A percentile compares a stretch with the other conserved stretches of the same genome.
Evolutionary conservation across 2,888 invertebrate species (phyloP).

Genomic region (Protonemura montana): DNA sequence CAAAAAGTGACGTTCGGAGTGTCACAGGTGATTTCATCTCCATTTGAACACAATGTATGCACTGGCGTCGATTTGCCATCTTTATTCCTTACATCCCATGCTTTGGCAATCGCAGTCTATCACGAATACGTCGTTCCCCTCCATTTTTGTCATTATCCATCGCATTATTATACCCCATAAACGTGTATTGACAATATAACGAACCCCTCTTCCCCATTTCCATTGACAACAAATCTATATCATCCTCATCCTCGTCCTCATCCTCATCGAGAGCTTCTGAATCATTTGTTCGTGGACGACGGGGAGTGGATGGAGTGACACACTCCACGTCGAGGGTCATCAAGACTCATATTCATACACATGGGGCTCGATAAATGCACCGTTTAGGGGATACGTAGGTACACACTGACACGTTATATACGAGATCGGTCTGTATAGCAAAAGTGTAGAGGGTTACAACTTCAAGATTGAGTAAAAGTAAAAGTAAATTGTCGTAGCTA

Average conservation of each 20-base stretch:
- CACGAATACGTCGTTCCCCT: neutral
- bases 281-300: conserved; percentile 27
- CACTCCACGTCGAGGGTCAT: conserved; percentile 13
- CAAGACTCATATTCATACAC: neutral
- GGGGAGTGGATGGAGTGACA: neutral
- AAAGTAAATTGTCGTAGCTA: neutral
- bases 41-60: neutral
- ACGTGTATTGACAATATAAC: conserved; percentile 20
- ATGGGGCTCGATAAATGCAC: neutral
- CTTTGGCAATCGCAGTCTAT: neutral
- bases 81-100: neutral
- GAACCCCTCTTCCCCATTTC: neutral
- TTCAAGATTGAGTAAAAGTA: neutral
- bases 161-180: conserved; percentile 24
- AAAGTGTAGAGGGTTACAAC: too few relatives aligned
- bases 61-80: conserved; percentile 7
- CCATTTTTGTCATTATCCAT: neutral
- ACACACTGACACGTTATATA: too few relatives aligned
- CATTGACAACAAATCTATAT: conserved; percentile 17
- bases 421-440: too few relatives aligned
- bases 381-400: neutral
- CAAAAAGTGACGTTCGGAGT: neutral
- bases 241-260: neutral
- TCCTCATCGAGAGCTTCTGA: conserved; percentile 19
- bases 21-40: neutral